A percentile compares a stretch with the other conserved stretches of the same genome.
Conservation (phyloP, 1,140 invertebrate genomes). For the Drosophila nigrodunni region DNA sequence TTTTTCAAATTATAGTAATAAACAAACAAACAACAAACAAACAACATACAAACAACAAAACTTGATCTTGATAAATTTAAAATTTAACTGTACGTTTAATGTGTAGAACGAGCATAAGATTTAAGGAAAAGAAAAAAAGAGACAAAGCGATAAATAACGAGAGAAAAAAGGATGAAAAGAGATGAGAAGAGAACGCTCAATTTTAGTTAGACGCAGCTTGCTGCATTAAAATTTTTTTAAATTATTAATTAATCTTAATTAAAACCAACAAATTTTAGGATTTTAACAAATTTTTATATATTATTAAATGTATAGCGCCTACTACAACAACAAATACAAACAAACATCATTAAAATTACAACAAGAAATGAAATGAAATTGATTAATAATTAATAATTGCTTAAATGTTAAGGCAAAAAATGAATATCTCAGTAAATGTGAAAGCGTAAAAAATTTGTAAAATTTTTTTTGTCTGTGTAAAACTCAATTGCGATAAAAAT, state of each 20-base stretch:
- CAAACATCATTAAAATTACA: slow-evolving; percentile 33
- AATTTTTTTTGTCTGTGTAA: slow-evolving; percentile 80
- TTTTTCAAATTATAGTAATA: slow-evolving; percentile 70
- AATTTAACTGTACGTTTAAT: slow-evolving; percentile 66
- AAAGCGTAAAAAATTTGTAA: slow-evolving; percentile 83
- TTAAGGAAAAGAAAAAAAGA: slow-evolving; percentile 18
- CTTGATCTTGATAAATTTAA: slow-evolving; percentile 80
- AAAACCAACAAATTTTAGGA: slow-evolving; percentile 84
- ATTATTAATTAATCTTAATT: slow-evolving; percentile 84
- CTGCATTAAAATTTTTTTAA: slow-evolving; percentile 74
- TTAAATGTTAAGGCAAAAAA: slow-evolving; percentile 74
- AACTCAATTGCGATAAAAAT: slow-evolving; percentile 80
- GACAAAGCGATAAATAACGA: slow-evolving; percentile 28
- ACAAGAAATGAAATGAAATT: slow-evolving; percentile 22
- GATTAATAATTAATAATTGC: slow-evolving; percentile 51
- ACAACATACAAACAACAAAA: slow-evolving; percentile 54
- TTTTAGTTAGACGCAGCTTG: slow-evolving; percentile 83
- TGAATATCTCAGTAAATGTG: slow-evolving; percentile 81
- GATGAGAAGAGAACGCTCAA: slow-evolving; percentile 54
- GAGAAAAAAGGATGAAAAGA: neutral
- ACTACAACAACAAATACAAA: slow-evolving; percentile 53
- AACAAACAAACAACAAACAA: slow-evolving; percentile 41
- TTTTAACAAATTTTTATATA: slow-evolving; percentile 83
- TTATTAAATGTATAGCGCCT: slow-evolving; percentile 81
- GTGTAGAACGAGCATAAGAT: slow-evolving; percentile 23